phyloP scores from a whole-genome alignment of 2,888 invertebrate genomes.

The Erebia aethiops region DNA sequence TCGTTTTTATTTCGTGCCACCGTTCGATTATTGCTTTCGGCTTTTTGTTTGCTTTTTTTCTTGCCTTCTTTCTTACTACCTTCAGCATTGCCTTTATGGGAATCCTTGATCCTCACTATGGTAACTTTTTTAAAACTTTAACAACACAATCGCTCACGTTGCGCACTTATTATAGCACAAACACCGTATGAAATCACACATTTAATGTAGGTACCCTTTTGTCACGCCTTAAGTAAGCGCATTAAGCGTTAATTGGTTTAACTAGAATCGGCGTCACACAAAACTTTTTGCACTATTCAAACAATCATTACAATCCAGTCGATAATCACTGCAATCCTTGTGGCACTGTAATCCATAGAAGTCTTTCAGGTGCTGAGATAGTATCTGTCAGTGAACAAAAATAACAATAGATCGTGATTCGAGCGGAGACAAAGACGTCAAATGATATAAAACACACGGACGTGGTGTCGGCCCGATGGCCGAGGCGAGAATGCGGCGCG shows the following conservation, averaged over 20 bases:
- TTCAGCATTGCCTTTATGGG: conserved; percentile 84
- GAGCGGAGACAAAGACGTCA: conserved; percentile 65
- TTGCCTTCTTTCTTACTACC: conserved; percentile 84
- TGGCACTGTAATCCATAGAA: conserved; percentile 76
- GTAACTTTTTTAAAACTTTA: conserved; percentile 69
- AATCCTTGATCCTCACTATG: conserved; percentile 87
- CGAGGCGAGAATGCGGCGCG: conserved; percentile 70
- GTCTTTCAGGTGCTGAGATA: conserved; percentile 47
- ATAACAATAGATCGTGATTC: conserved; percentile 64
- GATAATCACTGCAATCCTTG: conserved; percentile 76
- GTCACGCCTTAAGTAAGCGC: conserved; percentile 19
- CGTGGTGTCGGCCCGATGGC: conserved; percentile 59
- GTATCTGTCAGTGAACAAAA: conserved; percentile 59
- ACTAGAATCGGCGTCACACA: conserved; percentile 31
- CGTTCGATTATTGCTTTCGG: conserved; percentile 69
- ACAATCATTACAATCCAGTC: conserved; percentile 52
- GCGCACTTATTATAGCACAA: conserved; percentile 13
- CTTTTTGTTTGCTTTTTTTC: conserved; percentile 85
- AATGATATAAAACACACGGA: conserved; percentile 39
- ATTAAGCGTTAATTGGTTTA: conserved; percentile 33
- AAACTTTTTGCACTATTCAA: conserved; percentile 35
- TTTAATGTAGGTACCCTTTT: conserved; percentile 2
- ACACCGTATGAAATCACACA: conserved; percentile 14
- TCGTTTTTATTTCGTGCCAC: conserved; percentile 75
- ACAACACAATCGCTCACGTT: conserved; percentile 29